Evolutionary conservation across 2,113 vertebrate genomes (phyloP).

Genomic region (Vombatus ursinus): DNA sequence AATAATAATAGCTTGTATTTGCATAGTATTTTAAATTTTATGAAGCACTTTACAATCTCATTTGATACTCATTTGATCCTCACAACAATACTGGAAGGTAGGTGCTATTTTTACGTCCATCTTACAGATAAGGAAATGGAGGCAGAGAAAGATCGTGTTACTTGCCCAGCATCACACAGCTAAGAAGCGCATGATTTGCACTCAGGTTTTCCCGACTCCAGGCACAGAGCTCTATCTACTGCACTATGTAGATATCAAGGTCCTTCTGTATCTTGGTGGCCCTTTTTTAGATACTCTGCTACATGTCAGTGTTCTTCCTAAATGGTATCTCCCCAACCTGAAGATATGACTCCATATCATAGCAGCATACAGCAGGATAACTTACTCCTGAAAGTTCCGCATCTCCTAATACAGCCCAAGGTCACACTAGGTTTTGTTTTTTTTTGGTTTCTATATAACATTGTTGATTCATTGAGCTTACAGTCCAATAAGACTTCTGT

Average conservation of each 20-base stretch:
- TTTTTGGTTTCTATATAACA: neutral
- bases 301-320: no score
- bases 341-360: no score
- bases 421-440: neutral
- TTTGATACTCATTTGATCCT: neutral
- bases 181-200: neutral
- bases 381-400: neutral
- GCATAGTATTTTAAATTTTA: neutral
- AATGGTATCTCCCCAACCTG: no score
- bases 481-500: neutral
- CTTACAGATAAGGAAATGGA: neutral
- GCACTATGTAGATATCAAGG: neutral
- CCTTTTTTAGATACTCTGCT: neutral
- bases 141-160: neutral
- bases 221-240: neutral
- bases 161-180: neutral
- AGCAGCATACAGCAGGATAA: neutral
- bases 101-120: neutral
- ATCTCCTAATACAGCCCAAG: no score
- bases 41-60: neutral
- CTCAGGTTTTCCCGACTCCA: neutral
- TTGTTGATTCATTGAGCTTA: neutral
- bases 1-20: neutral
- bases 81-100: neutral
- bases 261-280: neutral